These are phyloP conservation scores for Prolemur simus DNA, from an alignment of 2,113 vertebrate genomes.

Conservation along the genomic window DNA sequence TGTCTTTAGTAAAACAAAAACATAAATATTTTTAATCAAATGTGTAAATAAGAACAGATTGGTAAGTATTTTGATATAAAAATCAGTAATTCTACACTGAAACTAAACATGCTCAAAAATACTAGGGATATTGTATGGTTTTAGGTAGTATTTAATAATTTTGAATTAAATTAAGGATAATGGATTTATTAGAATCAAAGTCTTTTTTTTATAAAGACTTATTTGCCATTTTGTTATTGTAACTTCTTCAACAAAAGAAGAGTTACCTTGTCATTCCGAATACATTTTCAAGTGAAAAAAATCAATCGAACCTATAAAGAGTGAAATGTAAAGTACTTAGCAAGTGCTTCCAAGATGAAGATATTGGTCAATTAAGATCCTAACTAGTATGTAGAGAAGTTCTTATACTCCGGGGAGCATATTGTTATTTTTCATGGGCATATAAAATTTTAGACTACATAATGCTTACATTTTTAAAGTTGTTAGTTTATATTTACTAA, in stretches of 20 bases:
- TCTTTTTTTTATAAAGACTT: not conserved
- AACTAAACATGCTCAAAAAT: not conserved
- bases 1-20: not conserved
- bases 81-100: not conserved
- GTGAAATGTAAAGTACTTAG: not conserved
- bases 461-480: not conserved
- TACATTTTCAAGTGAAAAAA: not conserved
- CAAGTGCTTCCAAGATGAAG: not conserved
- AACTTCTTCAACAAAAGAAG: not conserved
- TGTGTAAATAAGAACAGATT: not conserved
- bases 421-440: not conserved
- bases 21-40: not conserved
- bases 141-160: not conserved
- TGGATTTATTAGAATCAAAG: not conserved
- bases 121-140: not conserved
- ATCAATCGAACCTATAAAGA: not conserved
- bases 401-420: not conserved
- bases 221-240: not conserved
- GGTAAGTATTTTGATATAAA: not conserved
- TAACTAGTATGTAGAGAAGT: not conserved
- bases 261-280: not conserved
- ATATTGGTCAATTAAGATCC: not conserved
- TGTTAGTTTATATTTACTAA: not conserved
- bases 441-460: not conserved
- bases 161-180: conserved; percentile 1